Conservation (phyloP, 1,140 invertebrate genomes). For the Dreissena polymorpha region DNA sequence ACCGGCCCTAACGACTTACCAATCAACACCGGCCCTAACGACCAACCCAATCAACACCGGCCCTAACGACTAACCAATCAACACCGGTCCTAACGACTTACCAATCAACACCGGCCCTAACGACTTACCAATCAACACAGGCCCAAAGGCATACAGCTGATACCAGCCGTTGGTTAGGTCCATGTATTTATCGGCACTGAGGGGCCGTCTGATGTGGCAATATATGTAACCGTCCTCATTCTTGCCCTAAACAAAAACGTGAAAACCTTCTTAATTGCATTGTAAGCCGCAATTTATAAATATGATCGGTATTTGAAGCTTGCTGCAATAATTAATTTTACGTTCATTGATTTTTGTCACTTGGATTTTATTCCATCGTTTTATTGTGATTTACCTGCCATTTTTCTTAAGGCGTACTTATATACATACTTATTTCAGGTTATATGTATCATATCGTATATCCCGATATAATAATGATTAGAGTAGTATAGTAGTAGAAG, state of each 20-base stretch:
- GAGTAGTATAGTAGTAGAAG: no score
- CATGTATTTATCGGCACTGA: constrained; percentile 39
- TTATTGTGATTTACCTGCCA: no score
- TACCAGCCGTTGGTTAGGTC: constrained; percentile 61
- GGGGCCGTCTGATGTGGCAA: constrained; percentile 48
- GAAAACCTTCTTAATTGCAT: constrained; percentile 7
- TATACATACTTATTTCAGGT: no score
- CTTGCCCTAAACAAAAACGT: constrained; percentile 17
- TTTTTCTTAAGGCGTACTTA: no score
- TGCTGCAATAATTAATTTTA: not conserved
- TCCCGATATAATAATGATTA: no score
- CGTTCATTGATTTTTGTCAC: not conserved
- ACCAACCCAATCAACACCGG: not conserved
- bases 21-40: not conserved
- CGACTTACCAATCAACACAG: constrained; percentile 57
- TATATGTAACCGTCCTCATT: constrained; percentile 56
- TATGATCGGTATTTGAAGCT: constrained; percentile 1
- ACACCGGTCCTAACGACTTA: not conserved
- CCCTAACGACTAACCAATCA: not conserved
- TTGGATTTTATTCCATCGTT: no score
- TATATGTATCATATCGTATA: no score
- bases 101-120: not conserved
- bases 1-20: not conserved
- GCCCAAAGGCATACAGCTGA: constrained; percentile 61
- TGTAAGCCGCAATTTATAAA: constrained; percentile 14